phyloP scores from a whole-genome alignment of 2,888 invertebrate species.

The Anodontia alba region DNA sequence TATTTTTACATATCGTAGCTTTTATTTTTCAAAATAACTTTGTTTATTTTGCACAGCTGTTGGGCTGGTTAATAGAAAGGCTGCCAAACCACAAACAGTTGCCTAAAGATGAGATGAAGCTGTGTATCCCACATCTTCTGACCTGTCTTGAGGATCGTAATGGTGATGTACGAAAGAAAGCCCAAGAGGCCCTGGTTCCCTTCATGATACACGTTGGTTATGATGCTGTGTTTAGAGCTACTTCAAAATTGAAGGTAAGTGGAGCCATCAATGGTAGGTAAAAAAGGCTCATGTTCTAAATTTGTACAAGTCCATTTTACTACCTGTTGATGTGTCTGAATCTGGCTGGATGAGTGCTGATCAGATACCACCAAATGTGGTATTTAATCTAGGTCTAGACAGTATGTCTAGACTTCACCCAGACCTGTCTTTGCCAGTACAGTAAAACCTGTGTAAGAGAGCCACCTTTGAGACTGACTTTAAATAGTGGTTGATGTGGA shows the following conservation, averaged over 20 bases:
- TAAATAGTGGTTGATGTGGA: no score
- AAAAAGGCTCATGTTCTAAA: background rate
- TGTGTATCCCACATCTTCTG: constrained; percentile 92
- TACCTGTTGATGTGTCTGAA: no score
- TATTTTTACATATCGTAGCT: no score
- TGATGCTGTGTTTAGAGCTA: constrained; percentile 90
- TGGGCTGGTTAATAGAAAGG: constrained; percentile 94
- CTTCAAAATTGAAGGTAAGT: constrained; percentile 91
- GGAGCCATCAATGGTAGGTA: no score
- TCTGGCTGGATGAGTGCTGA: background rate
- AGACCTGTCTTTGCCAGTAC: no score
- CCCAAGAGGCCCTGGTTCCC: constrained; percentile 94
- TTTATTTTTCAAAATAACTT: no score
- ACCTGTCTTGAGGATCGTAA: constrained; percentile 95
- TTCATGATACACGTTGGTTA: constrained; percentile 97
- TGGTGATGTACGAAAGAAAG: constrained; percentile 95
- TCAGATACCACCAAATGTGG: no score
- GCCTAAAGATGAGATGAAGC: constrained; percentile 89
- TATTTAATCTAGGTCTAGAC: no score
- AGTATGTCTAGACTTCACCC: no score
- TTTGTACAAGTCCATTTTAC: no score
- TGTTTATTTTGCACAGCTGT: constrained; percentile 85
- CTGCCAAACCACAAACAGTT: constrained; percentile 87
- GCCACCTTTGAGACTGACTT: no score
- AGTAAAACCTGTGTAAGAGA: no score